Evolutionary conservation across 2,113 vertebrate genomes (phyloP).

Genomic region (Dasyurus viverrinus): DNA sequence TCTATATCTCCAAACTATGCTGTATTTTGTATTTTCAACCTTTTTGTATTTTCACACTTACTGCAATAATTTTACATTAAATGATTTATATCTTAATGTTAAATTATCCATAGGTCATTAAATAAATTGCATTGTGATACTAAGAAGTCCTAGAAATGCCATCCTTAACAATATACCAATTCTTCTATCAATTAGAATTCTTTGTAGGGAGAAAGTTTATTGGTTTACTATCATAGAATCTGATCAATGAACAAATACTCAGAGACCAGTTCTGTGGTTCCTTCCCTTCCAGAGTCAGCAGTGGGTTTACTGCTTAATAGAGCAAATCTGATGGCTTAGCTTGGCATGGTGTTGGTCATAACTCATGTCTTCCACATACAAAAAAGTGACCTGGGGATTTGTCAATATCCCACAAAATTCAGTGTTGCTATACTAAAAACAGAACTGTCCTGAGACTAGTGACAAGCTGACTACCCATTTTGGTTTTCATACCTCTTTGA

Average conservation of each 20-base stretch:
- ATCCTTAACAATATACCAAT: not conserved
- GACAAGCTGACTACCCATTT: not conserved
- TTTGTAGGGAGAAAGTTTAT: not conserved
- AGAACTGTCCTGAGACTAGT: constrained; percentile 7
- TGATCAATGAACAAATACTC: constrained; percentile 1
- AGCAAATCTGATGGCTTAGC: not conserved
- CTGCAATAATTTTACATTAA: not conserved
- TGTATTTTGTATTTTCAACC: not conserved
- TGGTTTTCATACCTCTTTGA: constrained; percentile 22
- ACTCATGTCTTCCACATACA: not conserved
- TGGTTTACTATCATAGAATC: not conserved
- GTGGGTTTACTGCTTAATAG: constrained; percentile 15
- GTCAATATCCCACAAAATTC: constrained; percentile 4
- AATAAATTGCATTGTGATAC: not conserved
- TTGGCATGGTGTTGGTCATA: not conserved
- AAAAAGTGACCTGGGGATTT: not conserved
- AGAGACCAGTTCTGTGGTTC: not conserved
- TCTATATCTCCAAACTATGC: not conserved
- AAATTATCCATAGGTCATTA: not conserved
- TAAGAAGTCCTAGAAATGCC: not conserved
- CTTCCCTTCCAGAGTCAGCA: not conserved
- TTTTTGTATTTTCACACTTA: too few relatives aligned
- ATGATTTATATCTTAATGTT: not conserved
- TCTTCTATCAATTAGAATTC: not conserved
- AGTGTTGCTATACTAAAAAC: constrained; percentile 6